Evolutionary conservation across 2,888 invertebrate genomes (phyloP).

Genomic region (Melikaiella ostensackeni): DNA sequence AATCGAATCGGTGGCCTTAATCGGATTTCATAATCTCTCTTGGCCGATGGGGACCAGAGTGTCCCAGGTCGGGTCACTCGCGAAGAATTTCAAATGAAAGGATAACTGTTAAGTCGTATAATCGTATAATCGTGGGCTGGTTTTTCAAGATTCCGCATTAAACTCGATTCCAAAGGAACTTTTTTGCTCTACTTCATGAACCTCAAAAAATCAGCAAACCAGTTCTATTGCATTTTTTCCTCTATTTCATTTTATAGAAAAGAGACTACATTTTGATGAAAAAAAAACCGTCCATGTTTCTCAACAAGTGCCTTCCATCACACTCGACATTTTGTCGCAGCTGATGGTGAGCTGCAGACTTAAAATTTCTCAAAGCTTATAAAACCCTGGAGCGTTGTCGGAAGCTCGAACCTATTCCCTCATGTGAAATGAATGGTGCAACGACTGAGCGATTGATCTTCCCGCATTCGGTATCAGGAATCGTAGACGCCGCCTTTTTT

Average conservation of each 20-base stretch:
- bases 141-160: slow-evolving; percentile 13
- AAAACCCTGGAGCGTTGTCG: slow-evolving; percentile 7
- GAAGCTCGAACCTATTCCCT: slow-evolving; percentile 16
- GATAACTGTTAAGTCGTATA: slow-evolving; percentile 36
- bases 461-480: slow-evolving; percentile 28
- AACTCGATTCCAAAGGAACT: neutral
- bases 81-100: slow-evolving; percentile 36
- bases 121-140: slow-evolving; percentile 32
- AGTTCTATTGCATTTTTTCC: too few relatives aligned
- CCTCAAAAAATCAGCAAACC: neutral
- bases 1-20: slow-evolving; percentile 33
- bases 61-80: slow-evolving; percentile 36
- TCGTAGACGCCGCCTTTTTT: slow-evolving; percentile 24
- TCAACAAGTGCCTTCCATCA: neutral
- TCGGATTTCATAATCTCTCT: slow-evolving; percentile 34
- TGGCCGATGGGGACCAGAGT: neutral
- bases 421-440: slow-evolving; percentile 22
- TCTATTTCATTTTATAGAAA: too few relatives aligned
- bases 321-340: neutral
- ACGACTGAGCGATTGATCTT: slow-evolving; percentile 9
- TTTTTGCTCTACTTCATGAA: slow-evolving; percentile 12
- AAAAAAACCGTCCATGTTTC: neutral
- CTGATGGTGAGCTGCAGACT: slow-evolving; percentile 12
- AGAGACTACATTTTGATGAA: too few relatives aligned
- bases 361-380: slow-evolving; percentile 5